These are phyloP conservation scores for Drosophila falleni DNA, from an alignment of 2,888 invertebrate species.

Conservation along the genomic window DNA sequence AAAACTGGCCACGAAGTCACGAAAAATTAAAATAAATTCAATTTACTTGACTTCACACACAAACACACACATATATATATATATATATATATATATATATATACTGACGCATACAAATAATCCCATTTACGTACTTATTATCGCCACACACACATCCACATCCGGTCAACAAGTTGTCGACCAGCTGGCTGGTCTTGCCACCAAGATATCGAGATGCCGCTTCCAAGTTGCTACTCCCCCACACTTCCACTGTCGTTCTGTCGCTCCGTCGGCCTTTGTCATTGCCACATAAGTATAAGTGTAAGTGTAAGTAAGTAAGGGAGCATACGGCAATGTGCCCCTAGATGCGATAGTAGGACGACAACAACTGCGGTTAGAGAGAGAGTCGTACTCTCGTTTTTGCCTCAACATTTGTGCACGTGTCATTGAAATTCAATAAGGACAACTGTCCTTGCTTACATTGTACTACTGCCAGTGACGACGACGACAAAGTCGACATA, in stretches of 20 bases:
- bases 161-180: constrained; percentile 76
- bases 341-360: constrained; percentile 19
- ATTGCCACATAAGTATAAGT: constrained; percentile 56
- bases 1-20: constrained; percentile 34
- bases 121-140: constrained; percentile 77
- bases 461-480: constrained; percentile 37
- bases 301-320: constrained; percentile 34
- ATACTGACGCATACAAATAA: constrained; percentile 54
- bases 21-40: constrained; percentile 64
- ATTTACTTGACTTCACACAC: constrained; percentile 41
- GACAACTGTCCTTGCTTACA: constrained; percentile 61
- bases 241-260: not conserved
- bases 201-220: constrained; percentile 28
- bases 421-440: constrained; percentile 79
- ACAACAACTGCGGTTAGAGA: constrained; percentile 45
- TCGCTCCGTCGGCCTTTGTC: constrained; percentile 58
- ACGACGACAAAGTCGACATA: constrained; percentile 56
- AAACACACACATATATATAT: constrained; percentile 42
- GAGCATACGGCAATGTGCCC: constrained; percentile 39
- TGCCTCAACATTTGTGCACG: constrained; percentile 34
- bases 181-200: constrained; percentile 31
- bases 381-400: constrained; percentile 3
- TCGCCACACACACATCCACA: constrained; percentile 68
- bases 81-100: no score
- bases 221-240: constrained; percentile 1